Evolutionary conservation across 2,797 vertebrate genomes (phyloP).

Genomic region (Typhlichthys eigenmanni): DNA sequence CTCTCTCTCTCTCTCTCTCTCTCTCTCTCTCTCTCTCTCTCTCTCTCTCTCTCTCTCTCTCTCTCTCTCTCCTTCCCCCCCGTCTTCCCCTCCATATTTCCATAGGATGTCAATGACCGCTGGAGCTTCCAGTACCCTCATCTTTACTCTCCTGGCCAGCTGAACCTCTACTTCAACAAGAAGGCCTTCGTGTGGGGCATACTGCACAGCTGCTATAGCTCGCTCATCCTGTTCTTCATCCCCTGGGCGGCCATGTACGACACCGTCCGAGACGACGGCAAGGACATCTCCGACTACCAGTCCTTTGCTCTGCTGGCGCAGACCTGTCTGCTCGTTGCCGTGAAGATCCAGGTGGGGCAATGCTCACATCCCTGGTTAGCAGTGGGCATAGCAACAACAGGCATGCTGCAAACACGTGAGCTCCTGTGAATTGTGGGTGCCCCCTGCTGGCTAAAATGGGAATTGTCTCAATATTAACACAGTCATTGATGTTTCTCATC

Average conservation of each 20-base stretch:
- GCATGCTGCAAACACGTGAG: background rate
- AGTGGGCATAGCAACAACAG: background rate
- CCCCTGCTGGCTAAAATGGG: no score
- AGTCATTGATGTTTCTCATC: no score
- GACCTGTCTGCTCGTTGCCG: constrained; percentile 86
- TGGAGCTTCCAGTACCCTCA: constrained; percentile 91
- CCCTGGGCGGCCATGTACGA: constrained; percentile 84
- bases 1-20: background rate
- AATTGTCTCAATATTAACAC: no score
- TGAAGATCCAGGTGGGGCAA: constrained; percentile 83
- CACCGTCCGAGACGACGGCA: constrained; percentile 85
- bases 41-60: constrained; percentile 6
- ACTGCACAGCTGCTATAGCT: constrained; percentile 90
- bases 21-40: background rate
- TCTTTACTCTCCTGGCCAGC: constrained; percentile 89
- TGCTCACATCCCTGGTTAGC: no score
- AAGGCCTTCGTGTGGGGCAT: constrained; percentile 81
- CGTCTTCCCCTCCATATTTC: background rate
- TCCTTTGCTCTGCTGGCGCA: constrained; percentile 89
- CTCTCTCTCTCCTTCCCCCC: background rate
- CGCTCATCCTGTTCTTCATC: constrained; percentile 91
- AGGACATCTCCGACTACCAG: constrained; percentile 89
- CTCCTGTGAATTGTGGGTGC: background rate
- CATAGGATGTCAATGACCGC: constrained; percentile 89
- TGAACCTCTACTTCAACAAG: constrained; percentile 90